A percentile compares a stretch with the other conserved stretches of the same genome.
These are phyloP conservation scores for Sebastes trivittatus DNA, from an alignment of 2,797 vertebrate species.

Conservation along the genomic window DNA sequence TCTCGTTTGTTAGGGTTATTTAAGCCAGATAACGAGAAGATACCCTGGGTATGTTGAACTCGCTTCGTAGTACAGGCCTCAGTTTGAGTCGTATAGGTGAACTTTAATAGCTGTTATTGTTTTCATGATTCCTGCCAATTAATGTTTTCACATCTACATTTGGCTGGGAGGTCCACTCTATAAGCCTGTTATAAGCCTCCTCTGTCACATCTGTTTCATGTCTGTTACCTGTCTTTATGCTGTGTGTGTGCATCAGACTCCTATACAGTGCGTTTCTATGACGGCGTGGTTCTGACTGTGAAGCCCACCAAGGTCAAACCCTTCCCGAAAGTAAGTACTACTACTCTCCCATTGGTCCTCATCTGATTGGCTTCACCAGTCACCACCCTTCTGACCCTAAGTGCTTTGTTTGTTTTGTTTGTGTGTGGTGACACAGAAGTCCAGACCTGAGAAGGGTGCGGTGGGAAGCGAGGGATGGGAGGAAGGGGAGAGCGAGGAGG, in stretches of 20 bases:
- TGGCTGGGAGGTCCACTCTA: too few species aligned
- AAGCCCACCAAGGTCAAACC: constrained; percentile 96
- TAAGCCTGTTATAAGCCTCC: neutral
- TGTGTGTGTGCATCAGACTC: constrained; percentile 82
- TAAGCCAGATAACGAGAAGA: too few species aligned
- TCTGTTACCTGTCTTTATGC: too few species aligned
- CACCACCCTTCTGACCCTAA: neutral
- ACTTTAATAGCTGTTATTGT: too few species aligned
- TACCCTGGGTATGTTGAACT: too few species aligned
- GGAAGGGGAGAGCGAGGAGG: constrained; percentile 74
- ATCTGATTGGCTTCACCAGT: neutral
- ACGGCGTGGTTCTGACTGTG: constrained; percentile 95
- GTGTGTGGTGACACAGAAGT: constrained; percentile 42
- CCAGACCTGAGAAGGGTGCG: constrained; percentile 54
- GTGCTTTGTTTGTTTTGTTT: neutral
- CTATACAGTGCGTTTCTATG: constrained; percentile 97
- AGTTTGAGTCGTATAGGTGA: too few species aligned
- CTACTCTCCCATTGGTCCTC: constrained; percentile 14
- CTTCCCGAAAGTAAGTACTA: constrained; percentile 88
- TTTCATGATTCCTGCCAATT: too few species aligned
- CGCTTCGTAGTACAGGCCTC: too few species aligned
- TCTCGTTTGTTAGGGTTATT: too few species aligned
- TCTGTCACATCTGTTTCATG: too few species aligned
- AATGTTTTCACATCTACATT: too few species aligned
- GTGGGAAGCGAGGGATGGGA: constrained; percentile 75